Base-by-base conservation (phyloP, 2,888 invertebrate genomes). In the Neelides folsomi region DNA sequence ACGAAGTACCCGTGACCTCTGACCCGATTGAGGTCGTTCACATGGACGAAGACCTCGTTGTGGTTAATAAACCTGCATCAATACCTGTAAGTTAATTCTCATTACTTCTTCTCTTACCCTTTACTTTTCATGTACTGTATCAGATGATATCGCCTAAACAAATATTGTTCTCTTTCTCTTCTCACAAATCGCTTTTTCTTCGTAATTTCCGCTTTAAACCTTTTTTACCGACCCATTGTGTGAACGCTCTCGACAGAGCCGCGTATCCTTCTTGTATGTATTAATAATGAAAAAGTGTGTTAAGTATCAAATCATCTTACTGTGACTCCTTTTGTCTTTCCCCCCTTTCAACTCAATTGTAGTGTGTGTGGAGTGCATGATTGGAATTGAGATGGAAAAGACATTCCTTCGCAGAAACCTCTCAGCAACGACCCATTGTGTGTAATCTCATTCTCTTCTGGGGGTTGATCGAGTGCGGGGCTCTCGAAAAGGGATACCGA, bases 1-100 rank as follows among this genome's bases (percentile, higher is more conserved):
- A 97, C 81, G 97, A 97, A 82, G 89, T 93, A 76, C 93, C 95
- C 72, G 94, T 97, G 76, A 85, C 90, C 76, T 87, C 87, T 76
- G 84, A 87, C 79, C 84, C 86, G 76, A 88, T 97, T 79, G 84
- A 87, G 78, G 86, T 98, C 77, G 84, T 98, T 73, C 86, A 88
- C 78, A 88, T 94, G 81, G 92, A 89, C 78, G 90, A 94, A 76
- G 93, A 98, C 79, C 81, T 97, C 78, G 84, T 98, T 77, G 97
- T 98, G 77, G 89, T 97, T 77, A 92, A 97, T 83, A 97, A 97
- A 82, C 95, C 97, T 73, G 88, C 93, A 76, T 95, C 95, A 76
- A 92, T 97, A 79, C 97, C 95, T 75, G 92, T 94, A 87, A 89
- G 88, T 88, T 48, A 45, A 38, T 41, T 53, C 42, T 40, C 40